Conservation (phyloP, 1,140 invertebrate species). For the Diorhabda sublineata region DNA sequence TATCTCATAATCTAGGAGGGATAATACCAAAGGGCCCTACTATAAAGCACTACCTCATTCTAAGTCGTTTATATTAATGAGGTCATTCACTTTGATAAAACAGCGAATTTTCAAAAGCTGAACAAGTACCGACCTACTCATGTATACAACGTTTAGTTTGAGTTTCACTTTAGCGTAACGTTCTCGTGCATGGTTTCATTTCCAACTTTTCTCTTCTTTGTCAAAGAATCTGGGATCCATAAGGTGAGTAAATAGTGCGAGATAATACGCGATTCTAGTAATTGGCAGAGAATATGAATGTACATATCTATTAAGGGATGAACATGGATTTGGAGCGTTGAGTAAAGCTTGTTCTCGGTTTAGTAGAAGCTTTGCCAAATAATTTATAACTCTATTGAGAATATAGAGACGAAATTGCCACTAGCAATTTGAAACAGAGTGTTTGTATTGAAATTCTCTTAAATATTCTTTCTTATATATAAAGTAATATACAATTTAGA, state of each 20-base stretch:
- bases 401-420: too few species aligned
- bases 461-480: too few species aligned
- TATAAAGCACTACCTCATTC: neutral
- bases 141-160: neutral
- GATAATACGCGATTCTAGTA: neutral
- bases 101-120: constrained; percentile 4
- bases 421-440: too few species aligned
- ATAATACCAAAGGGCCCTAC: constrained; percentile 18
- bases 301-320: neutral
- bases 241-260: neutral
- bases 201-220: neutral
- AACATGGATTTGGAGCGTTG: neutral
- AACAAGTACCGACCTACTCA: neutral
- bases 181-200: neutral
- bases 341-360: neutral
- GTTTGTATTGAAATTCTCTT: too few species aligned
- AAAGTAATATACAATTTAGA: too few species aligned
- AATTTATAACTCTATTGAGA: too few species aligned
- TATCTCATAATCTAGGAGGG: constrained; percentile 27
- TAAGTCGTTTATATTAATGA: constrained; percentile 27
- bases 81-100: constrained; percentile 26
- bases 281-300: neutral
- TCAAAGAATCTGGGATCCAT: neutral
- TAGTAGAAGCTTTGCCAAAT: too few species aligned
- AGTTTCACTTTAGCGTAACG: neutral